Conservation (phyloP, 2,888 invertebrate species). For the Caenorhabditis angaria region DNA sequence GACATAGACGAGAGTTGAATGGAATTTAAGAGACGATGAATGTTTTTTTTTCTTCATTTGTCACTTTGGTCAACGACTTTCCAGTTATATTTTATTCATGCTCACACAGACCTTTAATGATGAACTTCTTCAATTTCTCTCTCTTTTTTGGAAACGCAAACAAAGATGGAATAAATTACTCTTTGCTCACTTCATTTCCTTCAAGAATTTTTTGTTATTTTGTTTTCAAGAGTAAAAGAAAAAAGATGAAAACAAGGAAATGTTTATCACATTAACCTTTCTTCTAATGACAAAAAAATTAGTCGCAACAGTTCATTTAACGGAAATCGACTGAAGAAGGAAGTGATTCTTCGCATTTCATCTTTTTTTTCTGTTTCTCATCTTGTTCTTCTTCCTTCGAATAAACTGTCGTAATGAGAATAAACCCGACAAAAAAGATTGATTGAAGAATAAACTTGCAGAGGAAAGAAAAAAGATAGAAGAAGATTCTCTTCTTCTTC, state of each 20-base stretch:
- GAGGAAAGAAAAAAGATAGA: too few relatives aligned
- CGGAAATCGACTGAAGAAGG: background rate
- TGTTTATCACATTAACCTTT: background rate
- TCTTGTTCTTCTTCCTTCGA: background rate
- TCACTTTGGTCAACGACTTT: constrained; percentile 11
- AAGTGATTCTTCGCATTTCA: background rate
- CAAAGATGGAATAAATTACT: too few relatives aligned
- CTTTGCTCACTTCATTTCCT: too few relatives aligned
- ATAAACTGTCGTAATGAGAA: background rate
- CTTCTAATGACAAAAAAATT: background rate
- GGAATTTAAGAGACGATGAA: constrained; percentile 10
- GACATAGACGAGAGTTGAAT: background rate
- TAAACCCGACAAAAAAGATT: background rate
- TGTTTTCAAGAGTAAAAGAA: too few relatives aligned
- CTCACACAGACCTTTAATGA: too few relatives aligned
- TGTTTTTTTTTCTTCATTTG: constrained; percentile 9
- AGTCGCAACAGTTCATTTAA: background rate
- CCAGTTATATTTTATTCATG: too few relatives aligned
- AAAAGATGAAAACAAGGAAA: too few relatives aligned
- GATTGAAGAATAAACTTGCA: background rate
- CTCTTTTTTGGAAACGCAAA: too few relatives aligned
- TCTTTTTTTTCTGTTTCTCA: background rate
- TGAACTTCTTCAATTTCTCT: too few relatives aligned
- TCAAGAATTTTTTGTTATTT: too few relatives aligned
- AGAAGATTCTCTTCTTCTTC: too few relatives aligned